phyloP scores from a whole-genome alignment of 2,797 vertebrate genomes.

The Epinephelus malabaricus region DNA sequence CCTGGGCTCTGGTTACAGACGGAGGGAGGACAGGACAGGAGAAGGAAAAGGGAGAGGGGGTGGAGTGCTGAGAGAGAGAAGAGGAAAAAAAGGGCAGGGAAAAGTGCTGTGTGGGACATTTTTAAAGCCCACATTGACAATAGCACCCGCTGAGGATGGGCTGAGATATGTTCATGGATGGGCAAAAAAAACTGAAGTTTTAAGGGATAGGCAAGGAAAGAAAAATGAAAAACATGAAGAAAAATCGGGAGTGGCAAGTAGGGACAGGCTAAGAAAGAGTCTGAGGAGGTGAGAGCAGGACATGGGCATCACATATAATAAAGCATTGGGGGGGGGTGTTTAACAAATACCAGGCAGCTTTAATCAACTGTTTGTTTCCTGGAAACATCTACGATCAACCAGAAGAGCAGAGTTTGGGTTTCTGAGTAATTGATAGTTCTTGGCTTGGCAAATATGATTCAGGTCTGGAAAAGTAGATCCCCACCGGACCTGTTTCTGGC shows the following conservation, averaged over 20 bases:
- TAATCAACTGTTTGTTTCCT: constrained; percentile 58
- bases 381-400: constrained; percentile 48
- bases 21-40: constrained; percentile 47
- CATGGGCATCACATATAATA: constrained; percentile 16
- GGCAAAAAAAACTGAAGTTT: neutral
- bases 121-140: constrained; percentile 79
- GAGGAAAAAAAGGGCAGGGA: constrained; percentile 42
- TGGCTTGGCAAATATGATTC: constrained; percentile 38
- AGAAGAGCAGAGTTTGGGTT: constrained; percentile 25
- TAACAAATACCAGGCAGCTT: constrained; percentile 57
- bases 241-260: neutral
- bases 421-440: constrained; percentile 35
- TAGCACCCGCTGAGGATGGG: constrained; percentile 36
- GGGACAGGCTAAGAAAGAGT: constrained; percentile 1
- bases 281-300: constrained; percentile 53
- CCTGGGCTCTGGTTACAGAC: constrained; percentile 86
- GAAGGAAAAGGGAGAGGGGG: constrained; percentile 27
- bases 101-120: constrained; percentile 83
- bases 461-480: constrained; percentile 48
- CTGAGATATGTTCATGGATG: constrained; percentile 20
- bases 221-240: constrained; percentile 6
- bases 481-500: constrained; percentile 37
- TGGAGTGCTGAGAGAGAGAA: constrained; percentile 54
- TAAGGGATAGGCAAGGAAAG: neutral
- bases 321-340: constrained; percentile 45